Evolutionary conservation across 2,113 vertebrate genomes (phyloP).

Genomic region (Osmerus mordax): DNA sequence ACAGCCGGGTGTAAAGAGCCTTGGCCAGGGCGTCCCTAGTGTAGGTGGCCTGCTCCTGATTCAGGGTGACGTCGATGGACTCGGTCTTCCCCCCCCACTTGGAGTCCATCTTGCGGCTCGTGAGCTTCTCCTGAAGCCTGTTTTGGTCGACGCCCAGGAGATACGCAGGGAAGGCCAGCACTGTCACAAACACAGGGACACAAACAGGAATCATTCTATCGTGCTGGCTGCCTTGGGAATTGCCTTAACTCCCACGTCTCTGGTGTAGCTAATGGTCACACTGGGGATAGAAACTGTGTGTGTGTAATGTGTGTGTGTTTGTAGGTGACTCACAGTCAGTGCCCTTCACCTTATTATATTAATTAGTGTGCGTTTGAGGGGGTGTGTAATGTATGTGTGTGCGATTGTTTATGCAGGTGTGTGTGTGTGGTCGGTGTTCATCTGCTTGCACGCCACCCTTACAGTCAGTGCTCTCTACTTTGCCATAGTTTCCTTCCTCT

Average conservation of each 20-base stretch:
- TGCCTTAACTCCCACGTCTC: not conserved
- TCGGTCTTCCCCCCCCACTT: slow-evolving; percentile 91
- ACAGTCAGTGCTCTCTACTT: slow-evolving; percentile 87
- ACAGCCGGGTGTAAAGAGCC: slow-evolving; percentile 86
- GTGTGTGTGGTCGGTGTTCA: slow-evolving; percentile 14
- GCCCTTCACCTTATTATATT: not conserved
- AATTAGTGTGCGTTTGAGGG: slow-evolving; percentile 3
- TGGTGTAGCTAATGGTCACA: not conserved
- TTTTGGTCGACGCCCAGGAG: slow-evolving; percentile 84
- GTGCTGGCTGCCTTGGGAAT: too few species aligned
- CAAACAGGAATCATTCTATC: too few species aligned
- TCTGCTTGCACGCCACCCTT: slow-evolving; percentile 66
- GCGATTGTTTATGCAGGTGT: not conserved
- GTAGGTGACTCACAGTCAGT: not conserved
- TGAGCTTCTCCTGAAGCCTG: slow-evolving; percentile 89
- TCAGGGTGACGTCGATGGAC: slow-evolving; percentile 91
- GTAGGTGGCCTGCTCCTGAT: slow-evolving; percentile 89
- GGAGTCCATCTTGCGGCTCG: slow-evolving; percentile 95
- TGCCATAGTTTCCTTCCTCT: slow-evolving; percentile 90
- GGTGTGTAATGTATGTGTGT: slow-evolving; percentile 1
- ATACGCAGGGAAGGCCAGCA: slow-evolving; percentile 91
- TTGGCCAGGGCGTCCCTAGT: slow-evolving; percentile 92
- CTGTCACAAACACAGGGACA: slow-evolving; percentile 45
- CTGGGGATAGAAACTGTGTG: not conserved
- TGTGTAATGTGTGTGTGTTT: not conserved